Evolutionary conservation across 2,888 invertebrate species (phyloP).

Genomic region (Sesia bembeciformis): DNA sequence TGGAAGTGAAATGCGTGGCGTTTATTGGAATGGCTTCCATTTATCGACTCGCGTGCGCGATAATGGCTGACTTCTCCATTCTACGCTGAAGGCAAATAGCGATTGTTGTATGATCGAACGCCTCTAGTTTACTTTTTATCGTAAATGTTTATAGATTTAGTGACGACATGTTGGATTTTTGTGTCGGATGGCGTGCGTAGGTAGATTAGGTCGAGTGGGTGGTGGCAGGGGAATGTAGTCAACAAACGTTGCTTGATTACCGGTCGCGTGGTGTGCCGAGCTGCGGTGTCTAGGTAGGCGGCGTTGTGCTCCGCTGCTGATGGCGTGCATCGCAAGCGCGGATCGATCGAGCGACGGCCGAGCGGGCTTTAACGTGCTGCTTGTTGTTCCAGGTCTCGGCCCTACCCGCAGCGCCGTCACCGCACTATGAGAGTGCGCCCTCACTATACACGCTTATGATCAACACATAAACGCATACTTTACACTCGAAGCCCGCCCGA

Average conservation of each 20-base stretch:
- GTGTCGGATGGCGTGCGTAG: constrained; percentile 34
- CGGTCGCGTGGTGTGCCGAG: constrained; percentile 15
- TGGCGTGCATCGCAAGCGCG: constrained; percentile 6
- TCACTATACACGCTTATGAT: constrained; percentile 49
- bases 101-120: neutral
- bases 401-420: constrained; percentile 33
- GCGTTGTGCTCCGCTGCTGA: constrained; percentile 9
- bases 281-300: constrained; percentile 8
- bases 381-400: constrained; percentile 62
- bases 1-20: constrained; percentile 40
- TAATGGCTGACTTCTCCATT: constrained; percentile 66
- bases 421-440: constrained; percentile 64
- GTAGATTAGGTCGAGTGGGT: constrained; percentile 41
- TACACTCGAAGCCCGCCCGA: constrained; percentile 37
- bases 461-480: constrained; percentile 31
- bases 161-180: constrained; percentile 26
- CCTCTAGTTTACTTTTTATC: neutral
- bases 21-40: constrained; percentile 66
- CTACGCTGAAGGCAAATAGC: constrained; percentile 30
- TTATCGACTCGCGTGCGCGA: constrained; percentile 70
- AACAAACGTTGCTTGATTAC: constrained; percentile 26
- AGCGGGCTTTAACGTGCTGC: constrained; percentile 27
- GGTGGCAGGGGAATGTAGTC: constrained; percentile 40
- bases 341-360: constrained; percentile 5
- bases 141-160: constrained; percentile 5